Evolutionary conservation across 2,888 invertebrate genomes (phyloP), one percentile per base, ranked within the genome.

Genomic region (Melanophora roralis): DNA sequence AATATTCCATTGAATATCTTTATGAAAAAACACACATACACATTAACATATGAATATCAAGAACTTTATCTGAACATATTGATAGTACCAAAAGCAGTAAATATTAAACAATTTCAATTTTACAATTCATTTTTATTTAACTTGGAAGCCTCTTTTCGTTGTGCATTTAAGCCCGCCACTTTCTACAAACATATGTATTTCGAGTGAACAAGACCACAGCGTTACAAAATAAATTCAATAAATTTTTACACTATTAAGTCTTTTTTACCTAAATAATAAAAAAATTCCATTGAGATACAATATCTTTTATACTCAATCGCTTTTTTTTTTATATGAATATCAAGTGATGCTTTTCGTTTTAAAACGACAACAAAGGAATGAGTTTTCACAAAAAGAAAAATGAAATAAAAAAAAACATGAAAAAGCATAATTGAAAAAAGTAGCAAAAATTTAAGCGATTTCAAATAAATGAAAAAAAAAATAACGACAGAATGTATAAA

Each of bases 321-420:
- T 0, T 34, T 59, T 45, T 55, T 38, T 55, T 49, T 73, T 45
- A n/a, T n/a, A n/a, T n/a, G n/a, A n/a, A n/a, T 16, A 45, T 23
- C 59, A 60, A 60, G 27, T 55, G 53, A 55, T 69, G 68, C 62
- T 69, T 76, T 76, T 76, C 49, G 76, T 47, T 55, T 76, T 69
- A 53, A 74, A 78, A 71, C 38, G 75, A 55, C 62, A 72, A 80
- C 75, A 75, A 72, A 67, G 67, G 67, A 49, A 75, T 40, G 49
- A 60, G 67, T 55, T 62, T 38, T 23, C 16, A 36, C 27, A 53
- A 45, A 69, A 27, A 40, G 55, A 55, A 68, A 53, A 27, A 36
- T 27, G 27, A 27, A 27, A 27, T 5, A 27, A 27, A 27, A 27
- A 27, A n/a, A n/a, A n/a, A n/a, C n/a, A n/a, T n/a, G n/a, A n/a